Evolutionary conservation across 2,888 invertebrate genomes (phyloP).

Genomic region (Drosophila tripunctata): DNA sequence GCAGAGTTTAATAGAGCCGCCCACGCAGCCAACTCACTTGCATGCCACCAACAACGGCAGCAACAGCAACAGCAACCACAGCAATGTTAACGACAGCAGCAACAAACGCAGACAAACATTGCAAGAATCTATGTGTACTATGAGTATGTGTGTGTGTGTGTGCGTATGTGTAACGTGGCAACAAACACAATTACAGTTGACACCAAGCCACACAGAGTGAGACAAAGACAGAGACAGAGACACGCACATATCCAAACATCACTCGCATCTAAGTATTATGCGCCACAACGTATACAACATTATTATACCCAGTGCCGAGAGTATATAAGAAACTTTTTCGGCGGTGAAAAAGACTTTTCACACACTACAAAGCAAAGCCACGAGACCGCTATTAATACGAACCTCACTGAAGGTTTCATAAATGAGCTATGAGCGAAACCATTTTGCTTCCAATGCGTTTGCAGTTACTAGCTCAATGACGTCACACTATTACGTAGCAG

Average conservation of each 20-base stretch:
- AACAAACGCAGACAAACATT: constrained; percentile 12
- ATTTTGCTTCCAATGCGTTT: too few relatives aligned
- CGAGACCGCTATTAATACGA: too few relatives aligned
- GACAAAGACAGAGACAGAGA: constrained; percentile 8
- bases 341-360: too few relatives aligned
- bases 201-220: constrained; percentile 29
- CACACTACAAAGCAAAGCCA: too few relatives aligned
- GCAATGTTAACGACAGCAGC: constrained; percentile 5
- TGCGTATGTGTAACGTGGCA: constrained; percentile 29
- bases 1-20: constrained; percentile 70
- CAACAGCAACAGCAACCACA: constrained; percentile 12
- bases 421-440: too few relatives aligned
- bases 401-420: too few relatives aligned
- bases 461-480: too few relatives aligned
- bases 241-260: constrained; percentile 18
- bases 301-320: constrained; percentile 12
- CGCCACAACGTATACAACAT: constrained; percentile 66
- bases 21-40: constrained; percentile 57
- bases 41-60: constrained; percentile 29
- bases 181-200: constrained; percentile 63
- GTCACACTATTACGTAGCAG: too few relatives aligned
- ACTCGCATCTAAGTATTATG: constrained; percentile 48
- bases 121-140: constrained; percentile 27
- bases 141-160: constrained; percentile 21
- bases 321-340: too few relatives aligned